These are phyloP conservation scores for Gymnothorax reevesii DNA, from an alignment of 2,797 vertebrate species.

Conservation along the genomic window DNA sequence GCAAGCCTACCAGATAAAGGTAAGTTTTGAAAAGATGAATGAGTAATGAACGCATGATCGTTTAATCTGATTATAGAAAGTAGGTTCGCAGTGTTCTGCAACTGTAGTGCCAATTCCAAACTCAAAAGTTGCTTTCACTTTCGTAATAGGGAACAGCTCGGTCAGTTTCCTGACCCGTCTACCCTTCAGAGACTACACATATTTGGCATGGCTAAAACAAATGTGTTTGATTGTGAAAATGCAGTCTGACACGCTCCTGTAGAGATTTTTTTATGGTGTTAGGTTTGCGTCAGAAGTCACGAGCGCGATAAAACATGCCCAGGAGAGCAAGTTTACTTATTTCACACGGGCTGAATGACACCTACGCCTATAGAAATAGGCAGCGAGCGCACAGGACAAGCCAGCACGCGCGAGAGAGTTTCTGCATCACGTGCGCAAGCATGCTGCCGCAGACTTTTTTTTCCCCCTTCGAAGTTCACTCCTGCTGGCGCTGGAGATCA, in stretches of 20 bases:
- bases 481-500: too few species aligned
- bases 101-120: neutral
- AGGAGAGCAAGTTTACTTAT: too few species aligned
- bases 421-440: too few species aligned
- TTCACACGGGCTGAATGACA: too few species aligned
- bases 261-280: neutral
- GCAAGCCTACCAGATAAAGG: neutral
- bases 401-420: too few species aligned
- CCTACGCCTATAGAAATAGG: too few species aligned
- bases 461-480: too few species aligned
- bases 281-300: neutral
- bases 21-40: neutral
- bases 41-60: neutral
- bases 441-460: too few species aligned
- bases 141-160: neutral
- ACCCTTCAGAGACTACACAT: neutral
- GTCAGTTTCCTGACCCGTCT: neutral
- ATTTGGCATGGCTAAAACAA: neutral
- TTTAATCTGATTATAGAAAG: neutral
- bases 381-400: too few species aligned
- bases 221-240: neutral
- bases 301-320: too few species aligned
- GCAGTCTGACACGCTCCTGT: too few species aligned
- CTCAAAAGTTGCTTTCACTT: conserved; percentile 14
- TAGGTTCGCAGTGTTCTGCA: neutral